Conservation (phyloP, 2,113 vertebrate species). For the Sterrhoptilus dennistouni region DNA sequence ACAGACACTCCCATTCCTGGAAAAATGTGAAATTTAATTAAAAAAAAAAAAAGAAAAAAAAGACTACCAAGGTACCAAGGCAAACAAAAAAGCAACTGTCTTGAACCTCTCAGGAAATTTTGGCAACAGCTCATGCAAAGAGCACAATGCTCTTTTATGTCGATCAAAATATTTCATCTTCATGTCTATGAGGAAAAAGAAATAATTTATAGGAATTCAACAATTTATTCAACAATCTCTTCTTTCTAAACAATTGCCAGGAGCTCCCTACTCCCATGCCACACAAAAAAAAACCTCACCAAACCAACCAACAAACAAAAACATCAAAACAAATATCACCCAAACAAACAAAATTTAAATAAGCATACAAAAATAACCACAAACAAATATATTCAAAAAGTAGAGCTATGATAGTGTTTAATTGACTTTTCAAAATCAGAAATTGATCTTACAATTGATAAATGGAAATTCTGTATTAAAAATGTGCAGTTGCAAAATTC, state of each 20-base stretch:
- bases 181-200: not conserved
- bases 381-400: not conserved
- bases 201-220: not conserved
- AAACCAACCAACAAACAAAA: not conserved
- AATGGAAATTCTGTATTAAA: not conserved
- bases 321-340: no score
- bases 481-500: not conserved
- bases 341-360: not conserved
- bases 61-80: no score
- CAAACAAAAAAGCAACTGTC: not conserved
- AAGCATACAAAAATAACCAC: not conserved
- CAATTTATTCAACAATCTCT: not conserved
- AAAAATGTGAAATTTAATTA: not conserved
- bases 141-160: not conserved
- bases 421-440: not conserved
- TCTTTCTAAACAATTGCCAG: not conserved
- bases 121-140: not conserved
- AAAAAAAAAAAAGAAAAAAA: no score
- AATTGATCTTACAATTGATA: not conserved
- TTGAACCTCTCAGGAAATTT: not conserved
- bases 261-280: not conserved
- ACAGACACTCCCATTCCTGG: not conserved
- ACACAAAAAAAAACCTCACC: not conserved
- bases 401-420: not conserved
- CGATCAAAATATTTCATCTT: not conserved